Percentiles rank a stretch among this genome's conserved stretches.
These are phyloP conservation scores for Parauchenoglanis punctatus DNA, from an alignment of 2,797 vertebrate genomes.

Conservation along the genomic window DNA sequence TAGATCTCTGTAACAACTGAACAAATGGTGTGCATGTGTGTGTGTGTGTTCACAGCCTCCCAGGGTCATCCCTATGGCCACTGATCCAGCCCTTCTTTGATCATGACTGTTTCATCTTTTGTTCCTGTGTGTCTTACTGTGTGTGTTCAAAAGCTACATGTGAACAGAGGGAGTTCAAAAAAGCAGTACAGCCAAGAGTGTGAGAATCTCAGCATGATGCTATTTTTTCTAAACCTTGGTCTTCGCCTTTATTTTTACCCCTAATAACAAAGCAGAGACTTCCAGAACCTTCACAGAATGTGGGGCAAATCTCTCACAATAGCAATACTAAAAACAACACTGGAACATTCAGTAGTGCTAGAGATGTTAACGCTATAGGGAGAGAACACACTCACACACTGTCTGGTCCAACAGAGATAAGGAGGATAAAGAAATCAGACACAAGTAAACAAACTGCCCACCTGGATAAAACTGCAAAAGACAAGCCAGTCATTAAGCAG, in stretches of 20 bases:
- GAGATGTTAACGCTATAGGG: background rate
- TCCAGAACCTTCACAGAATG: background rate
- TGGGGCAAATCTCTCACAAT: background rate
- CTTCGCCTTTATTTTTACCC: conserved; percentile 18
- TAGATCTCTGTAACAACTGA: background rate
- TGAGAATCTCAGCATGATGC: background rate
- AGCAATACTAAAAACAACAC: background rate
- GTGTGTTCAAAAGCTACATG: conserved; percentile 20
- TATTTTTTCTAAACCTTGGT: background rate
- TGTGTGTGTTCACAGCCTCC: conserved; percentile 15
- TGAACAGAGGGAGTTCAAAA: conserved; percentile 2
- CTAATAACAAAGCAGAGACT: background rate
- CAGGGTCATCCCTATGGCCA: conserved; percentile 31
- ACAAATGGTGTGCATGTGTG: background rate
- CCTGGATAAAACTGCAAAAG: conserved; percentile 29
- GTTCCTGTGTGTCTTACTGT: conserved; percentile 27
- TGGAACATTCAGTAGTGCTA: background rate
- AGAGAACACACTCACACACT: background rate
- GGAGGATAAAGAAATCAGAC: background rate
- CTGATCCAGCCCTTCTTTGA: conserved; percentile 42
- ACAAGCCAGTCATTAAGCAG: conserved; percentile 14
- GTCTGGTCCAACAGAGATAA: background rate
- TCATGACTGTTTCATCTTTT: conserved; percentile 36
- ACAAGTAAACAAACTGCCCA: conserved; percentile 42
- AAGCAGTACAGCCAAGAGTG: background rate